Evolutionary conservation across 2,888 invertebrate genomes (phyloP).

Genomic region (Drosophila putrida): DNA sequence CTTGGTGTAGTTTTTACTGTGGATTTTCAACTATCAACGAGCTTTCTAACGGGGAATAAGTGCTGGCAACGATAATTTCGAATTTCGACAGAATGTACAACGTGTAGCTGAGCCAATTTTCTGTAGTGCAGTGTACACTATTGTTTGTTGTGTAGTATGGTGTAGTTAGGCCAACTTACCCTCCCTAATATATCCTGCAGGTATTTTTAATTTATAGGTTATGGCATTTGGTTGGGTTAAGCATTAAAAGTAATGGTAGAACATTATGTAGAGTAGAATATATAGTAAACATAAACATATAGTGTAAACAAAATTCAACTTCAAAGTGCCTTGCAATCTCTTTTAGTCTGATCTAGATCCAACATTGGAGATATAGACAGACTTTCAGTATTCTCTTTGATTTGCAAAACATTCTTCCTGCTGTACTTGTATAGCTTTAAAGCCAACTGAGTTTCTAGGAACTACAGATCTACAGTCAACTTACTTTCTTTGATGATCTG

Average conservation of each 20-base stretch:
- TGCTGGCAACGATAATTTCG: conserved; percentile 51
- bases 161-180: conserved; percentile 84
- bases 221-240: conserved; percentile 66
- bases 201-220: conserved; percentile 60
- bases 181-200: conserved; percentile 86
- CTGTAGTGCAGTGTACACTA: conserved; percentile 42
- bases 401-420: conserved; percentile 4
- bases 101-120: conserved; percentile 53
- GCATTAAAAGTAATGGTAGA: conserved; percentile 66
- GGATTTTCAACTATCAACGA: conserved; percentile 13
- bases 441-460: too few species aligned
- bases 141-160: conserved; percentile 29
- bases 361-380: not conserved
- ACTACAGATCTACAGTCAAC: conserved; percentile 82
- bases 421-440: not conserved
- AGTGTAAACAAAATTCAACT: conserved; percentile 20
- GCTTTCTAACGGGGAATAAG: conserved; percentile 37
- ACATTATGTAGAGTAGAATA: conserved; percentile 45
- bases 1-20: conserved; percentile 6
- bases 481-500: conserved; percentile 95
- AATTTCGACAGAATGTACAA: conserved; percentile 56
- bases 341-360: not conserved
- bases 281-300: conserved; percentile 22
- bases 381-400: not conserved
- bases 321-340: conserved; percentile 33